Evolutionary conservation across 1,140 invertebrate genomes (phyloP).

Genomic region (Platyscapa corneri): DNA sequence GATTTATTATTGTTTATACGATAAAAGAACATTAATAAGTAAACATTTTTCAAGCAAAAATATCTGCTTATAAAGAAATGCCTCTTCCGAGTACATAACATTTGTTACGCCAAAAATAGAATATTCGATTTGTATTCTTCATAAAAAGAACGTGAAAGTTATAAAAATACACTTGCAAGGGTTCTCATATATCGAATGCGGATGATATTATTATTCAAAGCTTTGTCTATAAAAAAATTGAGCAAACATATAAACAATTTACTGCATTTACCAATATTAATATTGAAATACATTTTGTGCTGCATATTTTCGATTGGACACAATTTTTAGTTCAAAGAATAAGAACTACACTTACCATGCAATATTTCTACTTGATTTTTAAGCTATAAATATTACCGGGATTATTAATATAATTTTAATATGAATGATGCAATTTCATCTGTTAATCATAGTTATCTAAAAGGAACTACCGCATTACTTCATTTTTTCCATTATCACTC

Average conservation of each 20-base stretch:
- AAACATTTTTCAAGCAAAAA: not conserved
- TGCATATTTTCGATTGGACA: too few relatives aligned
- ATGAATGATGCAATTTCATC: not conserved
- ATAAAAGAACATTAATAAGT: not conserved
- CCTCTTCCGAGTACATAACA: not conserved
- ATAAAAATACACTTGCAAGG: not conserved
- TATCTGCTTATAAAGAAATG: not conserved
- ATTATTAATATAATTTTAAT: not conserved
- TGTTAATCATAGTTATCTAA: not conserved
- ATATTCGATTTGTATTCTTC: not conserved
- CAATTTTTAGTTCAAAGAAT: too few relatives aligned
- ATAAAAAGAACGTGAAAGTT: not conserved
- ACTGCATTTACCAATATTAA: not conserved
- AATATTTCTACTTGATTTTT: not conserved
- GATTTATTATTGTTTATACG: not conserved
- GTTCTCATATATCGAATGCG: not conserved
- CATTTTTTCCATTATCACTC: not conserved
- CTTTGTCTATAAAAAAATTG: not conserved
- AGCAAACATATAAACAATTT: not conserved
- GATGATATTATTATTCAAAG: not conserved
- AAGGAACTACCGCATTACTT: not conserved
- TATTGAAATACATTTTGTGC: not conserved
- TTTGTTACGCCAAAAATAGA: not conserved
- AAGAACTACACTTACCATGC: too few relatives aligned
- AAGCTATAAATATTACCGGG: not conserved